Percentiles rank a stretch among this genome's conserved stretches.
These are phyloP conservation scores for Psococerastis gibbosa DNA, from an alignment of 2,888 invertebrate species.

Conservation along the genomic window DNA sequence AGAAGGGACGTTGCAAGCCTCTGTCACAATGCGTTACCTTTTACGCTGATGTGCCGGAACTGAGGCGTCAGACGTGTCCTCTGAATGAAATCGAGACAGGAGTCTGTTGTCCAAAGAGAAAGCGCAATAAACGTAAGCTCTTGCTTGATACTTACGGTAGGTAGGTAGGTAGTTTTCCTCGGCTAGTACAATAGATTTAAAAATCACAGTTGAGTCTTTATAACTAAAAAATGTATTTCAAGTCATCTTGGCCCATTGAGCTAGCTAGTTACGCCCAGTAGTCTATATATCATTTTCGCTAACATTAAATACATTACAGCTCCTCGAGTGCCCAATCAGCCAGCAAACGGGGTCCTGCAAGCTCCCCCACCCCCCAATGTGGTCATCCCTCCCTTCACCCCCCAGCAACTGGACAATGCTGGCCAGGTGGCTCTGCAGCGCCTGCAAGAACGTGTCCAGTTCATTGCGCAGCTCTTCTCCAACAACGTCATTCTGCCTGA, in stretches of 20 bases:
- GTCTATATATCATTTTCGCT: no score
- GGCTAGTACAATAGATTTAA: no score
- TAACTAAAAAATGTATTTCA: no score
- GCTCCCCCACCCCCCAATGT: slow-evolving; percentile 25
- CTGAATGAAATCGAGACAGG: slow-evolving; percentile 21
- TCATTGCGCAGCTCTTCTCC: slow-evolving; percentile 19
- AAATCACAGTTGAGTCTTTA: no score
- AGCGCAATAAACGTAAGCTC: background rate
- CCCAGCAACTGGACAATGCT: slow-evolving; percentile 22
- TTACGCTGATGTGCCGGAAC: slow-evolving; percentile 23
- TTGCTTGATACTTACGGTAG: background rate
- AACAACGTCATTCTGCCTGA: slow-evolving; percentile 21
- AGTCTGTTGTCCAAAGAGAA: slow-evolving; percentile 22
- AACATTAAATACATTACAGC: no score
- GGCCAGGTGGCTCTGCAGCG: slow-evolving; percentile 21
- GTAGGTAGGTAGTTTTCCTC: no score
- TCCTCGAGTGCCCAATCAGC: no score
- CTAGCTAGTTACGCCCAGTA: no score
- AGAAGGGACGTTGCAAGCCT: slow-evolving; percentile 22
- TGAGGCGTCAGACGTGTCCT: slow-evolving; percentile 23
- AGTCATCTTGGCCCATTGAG: no score
- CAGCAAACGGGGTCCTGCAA: slow-evolving; percentile 22
- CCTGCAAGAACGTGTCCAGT: slow-evolving; percentile 20
- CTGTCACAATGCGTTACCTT: slow-evolving; percentile 24
- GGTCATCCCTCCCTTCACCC: slow-evolving; percentile 22